A percentile compares a stretch with the other conserved stretches of the same genome.
These are phyloP conservation scores for Coccyzus lansbergi DNA, from an alignment of 2,797 vertebrate species.

Conservation along the genomic window DNA sequence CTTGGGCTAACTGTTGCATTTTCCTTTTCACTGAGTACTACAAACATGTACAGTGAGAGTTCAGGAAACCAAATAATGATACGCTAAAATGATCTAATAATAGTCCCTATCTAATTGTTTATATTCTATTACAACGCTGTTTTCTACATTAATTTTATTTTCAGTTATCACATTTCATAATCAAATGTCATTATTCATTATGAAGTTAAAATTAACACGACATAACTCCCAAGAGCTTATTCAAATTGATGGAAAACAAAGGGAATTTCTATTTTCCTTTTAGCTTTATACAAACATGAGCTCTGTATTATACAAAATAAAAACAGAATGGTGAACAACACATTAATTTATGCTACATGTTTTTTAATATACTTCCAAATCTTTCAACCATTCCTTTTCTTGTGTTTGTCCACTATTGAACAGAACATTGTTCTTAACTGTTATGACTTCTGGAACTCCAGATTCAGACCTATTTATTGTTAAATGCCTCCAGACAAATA, in stretches of 20 bases:
- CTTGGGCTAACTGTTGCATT: not conserved
- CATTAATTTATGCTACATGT: not conserved
- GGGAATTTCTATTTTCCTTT: not conserved
- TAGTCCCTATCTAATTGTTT: not conserved
- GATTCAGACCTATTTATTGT: not conserved
- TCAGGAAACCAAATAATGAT: slow-evolving; percentile 7
- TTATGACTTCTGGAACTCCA: not conserved
- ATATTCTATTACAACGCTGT: not conserved
- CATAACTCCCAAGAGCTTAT: not conserved
- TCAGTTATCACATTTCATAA: not conserved
- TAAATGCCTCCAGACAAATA: not conserved
- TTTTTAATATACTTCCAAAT: not conserved
- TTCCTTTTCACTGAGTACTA: not conserved
- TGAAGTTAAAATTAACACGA: not conserved
- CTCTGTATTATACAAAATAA: not conserved
- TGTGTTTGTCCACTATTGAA: not conserved
- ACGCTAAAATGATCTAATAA: not conserved
- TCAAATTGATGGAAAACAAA: not conserved
- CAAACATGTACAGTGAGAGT: not conserved
- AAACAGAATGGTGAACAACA: not conserved
- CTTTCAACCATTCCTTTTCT: not conserved
- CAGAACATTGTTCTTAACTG: not conserved
- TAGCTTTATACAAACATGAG: not conserved
- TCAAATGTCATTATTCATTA: not conserved
- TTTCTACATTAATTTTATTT: not conserved